Percentiles rank a stretch among this genome's conserved stretches.
Conservation (phyloP, 2,888 invertebrate genomes). For the Myopa testacea region DNA sequence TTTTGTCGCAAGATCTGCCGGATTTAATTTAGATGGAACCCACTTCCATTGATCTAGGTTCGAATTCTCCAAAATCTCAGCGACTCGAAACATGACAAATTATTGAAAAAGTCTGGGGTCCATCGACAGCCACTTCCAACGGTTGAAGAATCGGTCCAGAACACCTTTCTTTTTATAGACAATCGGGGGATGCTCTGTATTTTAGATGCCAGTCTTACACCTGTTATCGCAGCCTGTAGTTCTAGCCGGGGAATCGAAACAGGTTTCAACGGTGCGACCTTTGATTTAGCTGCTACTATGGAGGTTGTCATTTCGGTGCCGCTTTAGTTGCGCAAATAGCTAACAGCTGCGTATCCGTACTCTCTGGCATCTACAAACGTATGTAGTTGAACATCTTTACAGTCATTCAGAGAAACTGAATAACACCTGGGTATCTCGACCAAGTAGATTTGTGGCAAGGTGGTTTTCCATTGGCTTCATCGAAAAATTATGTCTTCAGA, state of each 20-base stretch:
- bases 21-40: slow-evolving; percentile 42
- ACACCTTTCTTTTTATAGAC: slow-evolving; percentile 11
- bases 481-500: slow-evolving; percentile 30
- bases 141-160: slow-evolving; percentile 41
- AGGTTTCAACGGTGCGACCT: slow-evolving; percentile 37
- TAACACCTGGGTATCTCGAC: slow-evolving; percentile 44
- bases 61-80: slow-evolving; percentile 40
- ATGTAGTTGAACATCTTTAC: slow-evolving; percentile 41
- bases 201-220: slow-evolving; percentile 24
- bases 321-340: slow-evolving; percentile 30
- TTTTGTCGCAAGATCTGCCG: slow-evolving; percentile 39
- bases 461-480: slow-evolving; percentile 43
- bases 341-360: slow-evolving; percentile 42
- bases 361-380: slow-evolving; percentile 46
- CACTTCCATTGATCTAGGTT: slow-evolving; percentile 43
- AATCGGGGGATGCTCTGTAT: slow-evolving; percentile 26
- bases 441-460: slow-evolving; percentile 37
- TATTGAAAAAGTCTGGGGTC: slow-evolving; percentile 44
- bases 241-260: slow-evolving; percentile 35
- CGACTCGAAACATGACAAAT: slow-evolving; percentile 45
- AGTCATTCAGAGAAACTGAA: slow-evolving; percentile 25
- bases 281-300: slow-evolving; percentile 35
- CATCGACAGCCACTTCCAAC: slow-evolving; percentile 43
- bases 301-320: background rate
- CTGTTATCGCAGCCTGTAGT: slow-evolving; percentile 33